phyloP scores from a whole-genome alignment of 2,113 vertebrate genomes.

The Piaya cayana region DNA sequence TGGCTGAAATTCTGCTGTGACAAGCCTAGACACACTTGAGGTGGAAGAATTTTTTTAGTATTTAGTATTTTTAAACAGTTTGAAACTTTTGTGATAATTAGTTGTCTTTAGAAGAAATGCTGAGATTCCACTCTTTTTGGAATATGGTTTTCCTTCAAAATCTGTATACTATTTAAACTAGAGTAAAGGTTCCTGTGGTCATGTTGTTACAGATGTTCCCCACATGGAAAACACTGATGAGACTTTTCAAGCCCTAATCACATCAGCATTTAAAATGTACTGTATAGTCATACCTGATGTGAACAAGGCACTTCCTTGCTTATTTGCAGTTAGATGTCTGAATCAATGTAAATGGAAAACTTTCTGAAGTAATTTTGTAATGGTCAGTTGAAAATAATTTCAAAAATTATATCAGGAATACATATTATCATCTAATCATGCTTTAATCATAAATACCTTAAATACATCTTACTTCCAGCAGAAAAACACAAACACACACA shows the following conservation, averaged over 20 bases:
- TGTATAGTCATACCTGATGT: neutral
- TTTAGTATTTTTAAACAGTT: neutral
- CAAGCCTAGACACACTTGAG: neutral
- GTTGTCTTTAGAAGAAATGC: neutral
- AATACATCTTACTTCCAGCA: neutral
- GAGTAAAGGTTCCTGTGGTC: neutral
- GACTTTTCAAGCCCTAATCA: neutral
- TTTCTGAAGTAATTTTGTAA: neutral
- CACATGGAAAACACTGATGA: neutral
- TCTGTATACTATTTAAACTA: neutral
- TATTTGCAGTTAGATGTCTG: neutral
- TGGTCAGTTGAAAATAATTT: neutral
- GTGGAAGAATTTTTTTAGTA: neutral
- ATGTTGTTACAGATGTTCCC: neutral
- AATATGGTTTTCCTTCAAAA: neutral
- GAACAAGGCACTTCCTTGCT: neutral
- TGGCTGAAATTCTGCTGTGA: neutral
- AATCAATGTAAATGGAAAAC: neutral
- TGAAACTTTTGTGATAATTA: neutral
- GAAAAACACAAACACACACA: neutral
- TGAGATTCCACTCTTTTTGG: neutral
- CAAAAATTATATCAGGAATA: neutral
- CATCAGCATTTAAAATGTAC: neutral
- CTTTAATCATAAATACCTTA: neutral
- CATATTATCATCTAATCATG: neutral